Evolutionary conservation across 2,113 vertebrate species (phyloP), one percentile per base, ranked within the genome.

Genomic region (Oncorhynchus gorbuscha): DNA sequence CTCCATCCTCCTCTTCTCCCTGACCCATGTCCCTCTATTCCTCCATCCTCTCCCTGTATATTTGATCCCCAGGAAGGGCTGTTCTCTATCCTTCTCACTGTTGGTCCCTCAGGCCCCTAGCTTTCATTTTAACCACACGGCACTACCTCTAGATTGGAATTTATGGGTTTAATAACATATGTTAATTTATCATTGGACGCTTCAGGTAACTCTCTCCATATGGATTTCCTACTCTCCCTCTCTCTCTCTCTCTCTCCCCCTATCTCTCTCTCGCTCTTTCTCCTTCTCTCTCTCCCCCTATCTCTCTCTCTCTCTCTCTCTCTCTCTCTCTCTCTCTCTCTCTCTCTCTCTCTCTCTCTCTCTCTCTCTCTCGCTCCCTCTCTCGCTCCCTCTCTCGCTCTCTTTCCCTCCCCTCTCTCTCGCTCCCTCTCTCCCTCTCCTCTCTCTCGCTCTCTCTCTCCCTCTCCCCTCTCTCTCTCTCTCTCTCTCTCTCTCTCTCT

Each of bases 131-230:
- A 64, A 24, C 51, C 58, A n/a, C 30, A n/a, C 28, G 1, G 30
- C 14, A 18, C 35, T 35, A 16, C 51, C 18, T 51, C 48, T n/a
- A 62, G 68, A 84, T 76, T 79, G 59, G 65, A 80, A 80, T 51
- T 74, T 16, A 77, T 49, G 32, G 51, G 67, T 83, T 85, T 79
- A 74, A 86, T 85, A 81, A 83, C 85, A 85, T 81, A 79, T 80
- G 74, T 74, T 83, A 77, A 84, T 85, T 80, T 49, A 51, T 64
- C 71, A 45, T 79, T 32, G 69, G 28, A 64, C 55, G 80, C 75
- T 72, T 72, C 0, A 0, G 75, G 77, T 24, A 35, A 24, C 28
- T 70, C 78, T 68, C 72, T 62, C 58, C 39, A 39, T 39, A 8
- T 39, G 35, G 35, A 8, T 39, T 39, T 39, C 5, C 64, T 30